These are phyloP conservation scores for Aythya baeri DNA, from an alignment of 2,113 vertebrate species.

Conservation along the genomic window DNA sequence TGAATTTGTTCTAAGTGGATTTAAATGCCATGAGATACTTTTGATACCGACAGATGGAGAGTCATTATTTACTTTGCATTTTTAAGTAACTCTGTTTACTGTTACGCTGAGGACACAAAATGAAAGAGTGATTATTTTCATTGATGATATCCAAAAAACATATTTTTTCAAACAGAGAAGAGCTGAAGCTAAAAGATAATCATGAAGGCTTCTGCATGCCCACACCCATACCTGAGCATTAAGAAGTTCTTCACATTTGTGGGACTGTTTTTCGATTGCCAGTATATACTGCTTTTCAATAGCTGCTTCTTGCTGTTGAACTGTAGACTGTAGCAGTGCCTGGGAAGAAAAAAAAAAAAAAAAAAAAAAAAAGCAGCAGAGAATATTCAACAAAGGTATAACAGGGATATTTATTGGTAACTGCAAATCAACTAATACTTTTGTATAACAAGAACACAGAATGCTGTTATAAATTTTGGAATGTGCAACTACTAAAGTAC, in stretches of 20 bases:
- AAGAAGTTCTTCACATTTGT: constrained; percentile 81
- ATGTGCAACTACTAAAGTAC: constrained; percentile 21
- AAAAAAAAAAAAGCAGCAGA: constrained; percentile 51
- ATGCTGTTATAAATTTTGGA: constrained; percentile 14
- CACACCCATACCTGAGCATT: constrained; percentile 75
- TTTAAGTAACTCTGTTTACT: not conserved
- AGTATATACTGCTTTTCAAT: constrained; percentile 77
- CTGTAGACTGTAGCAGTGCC: constrained; percentile 78
- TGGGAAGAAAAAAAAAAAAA: constrained; percentile 59
- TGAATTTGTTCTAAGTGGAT: not conserved
- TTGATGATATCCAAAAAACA: not conserved
- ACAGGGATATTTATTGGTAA: not conserved
- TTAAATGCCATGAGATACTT: not conserved
- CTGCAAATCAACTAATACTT: not conserved
- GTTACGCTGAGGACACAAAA: not conserved
- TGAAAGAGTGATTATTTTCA: not conserved
- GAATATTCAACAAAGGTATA: not conserved
- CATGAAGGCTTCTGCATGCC: not conserved
- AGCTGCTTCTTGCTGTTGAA: constrained; percentile 76
- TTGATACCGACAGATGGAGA: not conserved
- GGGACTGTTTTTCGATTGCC: constrained; percentile 79
- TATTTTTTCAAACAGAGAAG: not conserved
- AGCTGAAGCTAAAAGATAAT: not conserved
- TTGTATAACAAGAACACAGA: constrained; percentile 9
- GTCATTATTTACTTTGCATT: not conserved